These are phyloP conservation scores for Cerastoderma edule DNA, from an alignment of 2,888 invertebrate genomes.

Conservation along the genomic window DNA sequence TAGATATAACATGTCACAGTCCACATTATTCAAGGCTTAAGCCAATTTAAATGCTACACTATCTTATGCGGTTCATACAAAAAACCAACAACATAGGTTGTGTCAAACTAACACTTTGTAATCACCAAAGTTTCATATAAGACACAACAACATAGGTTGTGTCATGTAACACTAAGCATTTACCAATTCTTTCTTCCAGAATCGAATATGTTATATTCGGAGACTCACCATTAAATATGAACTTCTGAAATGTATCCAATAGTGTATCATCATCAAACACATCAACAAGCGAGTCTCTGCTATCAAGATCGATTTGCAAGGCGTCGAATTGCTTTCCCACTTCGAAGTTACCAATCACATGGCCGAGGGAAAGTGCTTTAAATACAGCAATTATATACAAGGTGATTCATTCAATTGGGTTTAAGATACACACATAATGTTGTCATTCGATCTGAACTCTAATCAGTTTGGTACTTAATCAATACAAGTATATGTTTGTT, in stretches of 20 bases:
- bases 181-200: background rate
- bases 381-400: slow-evolving; percentile 8
- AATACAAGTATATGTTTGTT: background rate
- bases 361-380: slow-evolving; percentile 89
- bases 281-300: slow-evolving; percentile 79
- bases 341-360: slow-evolving; percentile 91
- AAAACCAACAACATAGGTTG: background rate
- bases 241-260: slow-evolving; percentile 75
- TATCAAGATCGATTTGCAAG: slow-evolving; percentile 89
- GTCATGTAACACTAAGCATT: background rate
- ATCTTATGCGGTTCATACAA: no score
- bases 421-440: background rate
- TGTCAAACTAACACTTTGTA: background rate
- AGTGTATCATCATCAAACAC: slow-evolving; percentile 71
- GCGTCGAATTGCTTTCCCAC: slow-evolving; percentile 95
- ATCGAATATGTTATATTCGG: background rate
- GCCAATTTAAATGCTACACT: no score
- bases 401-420: background rate
- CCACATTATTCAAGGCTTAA: no score
- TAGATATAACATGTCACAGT: no score
- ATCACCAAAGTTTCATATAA: background rate
- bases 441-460: background rate
- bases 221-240: slow-evolving; percentile 73
- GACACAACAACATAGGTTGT: background rate
- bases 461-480: background rate